Conservation (phyloP, 2,797 vertebrate species). For the Melanogrammus aeglefinus region DNA sequence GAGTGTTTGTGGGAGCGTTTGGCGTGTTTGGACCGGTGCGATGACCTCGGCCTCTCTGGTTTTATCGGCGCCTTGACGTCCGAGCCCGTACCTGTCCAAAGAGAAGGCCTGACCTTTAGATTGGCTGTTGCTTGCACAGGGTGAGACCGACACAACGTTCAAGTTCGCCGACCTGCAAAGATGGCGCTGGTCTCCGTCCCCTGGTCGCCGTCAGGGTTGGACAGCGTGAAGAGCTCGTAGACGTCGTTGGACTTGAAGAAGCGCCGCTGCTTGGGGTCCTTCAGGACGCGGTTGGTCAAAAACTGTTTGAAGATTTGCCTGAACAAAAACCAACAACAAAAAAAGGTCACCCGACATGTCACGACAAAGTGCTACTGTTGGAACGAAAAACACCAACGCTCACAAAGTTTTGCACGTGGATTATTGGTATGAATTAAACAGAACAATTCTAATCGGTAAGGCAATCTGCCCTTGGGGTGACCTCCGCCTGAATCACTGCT, state of each 20-base stretch:
- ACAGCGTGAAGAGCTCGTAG: slow-evolving; percentile 93
- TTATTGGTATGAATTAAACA: background rate
- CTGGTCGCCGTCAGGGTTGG: slow-evolving; percentile 82
- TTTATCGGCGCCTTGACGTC: slow-evolving; percentile 83
- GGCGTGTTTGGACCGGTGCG: slow-evolving; percentile 17
- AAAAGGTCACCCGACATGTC: slow-evolving; percentile 47
- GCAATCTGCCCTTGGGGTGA: background rate
- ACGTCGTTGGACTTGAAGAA: slow-evolving; percentile 99
- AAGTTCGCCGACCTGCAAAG: slow-evolving; percentile 85
- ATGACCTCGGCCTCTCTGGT: slow-evolving; percentile 42
- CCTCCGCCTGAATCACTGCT: slow-evolving; percentile 46
- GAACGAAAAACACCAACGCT: slow-evolving; percentile 26
- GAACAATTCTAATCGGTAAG: background rate
- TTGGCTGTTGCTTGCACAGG: background rate
- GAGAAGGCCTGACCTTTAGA: background rate
- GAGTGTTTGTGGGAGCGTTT: slow-evolving; percentile 36
- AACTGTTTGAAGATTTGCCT: slow-evolving; percentile 99
- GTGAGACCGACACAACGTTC: background rate
- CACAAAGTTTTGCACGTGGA: background rate
- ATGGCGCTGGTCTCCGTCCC: slow-evolving; percentile 97
- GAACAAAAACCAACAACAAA: slow-evolving; percentile 49
- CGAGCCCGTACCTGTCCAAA: slow-evolving; percentile 84
- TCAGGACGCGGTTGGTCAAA: slow-evolving; percentile 93
- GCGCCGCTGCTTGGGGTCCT: slow-evolving; percentile 95
- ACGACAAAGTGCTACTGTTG: no score